phyloP scores from a whole-genome alignment of 2,113 vertebrate genomes.

The Gasterosteus nipponicus region DNA sequence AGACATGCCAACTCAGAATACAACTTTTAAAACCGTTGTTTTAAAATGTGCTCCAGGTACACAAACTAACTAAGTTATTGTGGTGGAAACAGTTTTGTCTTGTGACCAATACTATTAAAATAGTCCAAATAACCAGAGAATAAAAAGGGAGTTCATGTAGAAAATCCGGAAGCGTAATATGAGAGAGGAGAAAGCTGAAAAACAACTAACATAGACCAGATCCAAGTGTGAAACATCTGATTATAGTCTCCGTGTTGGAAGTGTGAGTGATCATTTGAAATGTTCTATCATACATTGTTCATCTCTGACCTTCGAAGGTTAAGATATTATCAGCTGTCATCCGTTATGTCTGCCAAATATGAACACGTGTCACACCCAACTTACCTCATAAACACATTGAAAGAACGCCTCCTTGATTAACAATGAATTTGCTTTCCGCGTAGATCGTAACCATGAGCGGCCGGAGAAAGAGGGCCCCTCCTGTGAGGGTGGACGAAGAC shows the following conservation, averaged over 20 bases:
- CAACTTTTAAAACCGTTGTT: neutral
- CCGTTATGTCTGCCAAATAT: neutral
- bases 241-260: too few relatives aligned
- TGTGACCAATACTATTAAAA: neutral
- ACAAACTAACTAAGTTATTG: neutral
- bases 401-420: neutral
- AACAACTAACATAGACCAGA: too few relatives aligned
- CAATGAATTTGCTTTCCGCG: neutral
- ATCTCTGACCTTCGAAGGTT: too few relatives aligned
- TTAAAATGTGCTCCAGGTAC: neutral
- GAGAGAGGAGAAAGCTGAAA: too few relatives aligned
- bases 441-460: conserved; percentile 85
- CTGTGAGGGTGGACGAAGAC: conserved; percentile 88
- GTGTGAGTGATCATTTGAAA: too few relatives aligned
- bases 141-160: neutral
- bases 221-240: too few relatives aligned
- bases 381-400: neutral
- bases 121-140: neutral
- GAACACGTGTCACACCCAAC: neutral
- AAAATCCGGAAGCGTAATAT: neutral
- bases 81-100: neutral
- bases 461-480: conserved; percentile 89
- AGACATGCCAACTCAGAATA: neutral
- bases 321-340: neutral
- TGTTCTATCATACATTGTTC: too few relatives aligned